These are phyloP conservation scores for Heliconius congener DNA, from an alignment of 1,140 invertebrate species.

Conservation along the genomic window DNA sequence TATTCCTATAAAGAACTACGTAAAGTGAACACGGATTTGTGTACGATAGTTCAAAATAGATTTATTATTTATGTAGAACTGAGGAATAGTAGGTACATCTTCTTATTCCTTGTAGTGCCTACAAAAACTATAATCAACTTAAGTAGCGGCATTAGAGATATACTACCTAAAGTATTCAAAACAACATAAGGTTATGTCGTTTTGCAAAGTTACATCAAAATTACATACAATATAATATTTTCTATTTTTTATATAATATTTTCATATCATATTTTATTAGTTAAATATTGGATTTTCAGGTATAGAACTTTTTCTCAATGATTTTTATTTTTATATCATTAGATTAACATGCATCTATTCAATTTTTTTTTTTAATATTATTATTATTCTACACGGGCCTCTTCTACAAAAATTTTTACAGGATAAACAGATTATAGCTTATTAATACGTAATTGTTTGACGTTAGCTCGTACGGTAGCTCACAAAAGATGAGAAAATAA, in stretches of 20 bases:
- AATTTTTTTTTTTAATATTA: no score
- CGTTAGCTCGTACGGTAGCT: background rate
- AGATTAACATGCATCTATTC: no score
- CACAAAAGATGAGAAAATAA: no score
- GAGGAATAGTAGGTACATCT: background rate
- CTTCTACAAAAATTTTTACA: background rate
- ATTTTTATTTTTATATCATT: no score
- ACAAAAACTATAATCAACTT: conserved; percentile 11
- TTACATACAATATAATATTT: background rate
- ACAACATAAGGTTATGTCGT: background rate
- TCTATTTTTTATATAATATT: background rate
- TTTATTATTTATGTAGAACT: background rate
- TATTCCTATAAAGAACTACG: background rate
- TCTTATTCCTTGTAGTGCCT: background rate
- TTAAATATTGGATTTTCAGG: no score
- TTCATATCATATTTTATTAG: no score
- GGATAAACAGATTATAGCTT: no score
- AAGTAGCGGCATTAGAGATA: background rate
- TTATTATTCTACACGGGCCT: no score
- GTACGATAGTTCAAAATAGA: background rate
- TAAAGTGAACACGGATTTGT: background rate
- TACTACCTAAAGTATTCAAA: no score
- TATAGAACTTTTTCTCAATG: no score
- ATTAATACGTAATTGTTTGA: no score
- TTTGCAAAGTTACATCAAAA: background rate